Evolutionary conservation across 2,113 vertebrate genomes (phyloP).

Genomic region (Heloderma charlesbogerti): DNA sequence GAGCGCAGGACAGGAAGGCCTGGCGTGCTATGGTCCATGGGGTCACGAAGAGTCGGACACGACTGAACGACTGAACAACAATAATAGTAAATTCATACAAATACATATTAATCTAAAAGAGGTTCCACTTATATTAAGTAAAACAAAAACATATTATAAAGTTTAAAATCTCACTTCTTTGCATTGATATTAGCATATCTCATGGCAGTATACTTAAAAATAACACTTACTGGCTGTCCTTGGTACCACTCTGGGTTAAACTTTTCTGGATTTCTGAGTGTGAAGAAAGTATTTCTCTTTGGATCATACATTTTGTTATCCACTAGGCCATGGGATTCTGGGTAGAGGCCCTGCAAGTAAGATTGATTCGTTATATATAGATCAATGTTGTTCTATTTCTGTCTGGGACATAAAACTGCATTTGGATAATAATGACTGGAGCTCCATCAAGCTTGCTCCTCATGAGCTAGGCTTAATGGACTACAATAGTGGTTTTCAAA

Average conservation of each 20-base stretch:
- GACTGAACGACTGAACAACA: no score
- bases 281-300: conserved; percentile 82
- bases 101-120: background rate
- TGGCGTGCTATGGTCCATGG: no score
- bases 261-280: conserved; percentile 85
- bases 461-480: background rate
- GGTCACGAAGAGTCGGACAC: no score
- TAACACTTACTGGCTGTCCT: conserved; percentile 92
- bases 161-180: background rate
- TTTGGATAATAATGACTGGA: background rate
- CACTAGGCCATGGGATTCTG: conserved; percentile 96
- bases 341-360: conserved; percentile 90
- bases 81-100: background rate
- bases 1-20: no score
- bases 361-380: fast-evolving
- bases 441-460: background rate
- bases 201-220: background rate
- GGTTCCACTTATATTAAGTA: background rate
- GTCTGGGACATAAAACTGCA: background rate
- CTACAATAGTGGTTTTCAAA: background rate
- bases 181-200: background rate
- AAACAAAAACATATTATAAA: background rate
- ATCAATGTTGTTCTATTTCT: background rate
- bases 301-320: conserved; percentile 98
- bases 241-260: conserved; percentile 90